phyloP scores from a whole-genome alignment of 2,113 vertebrate genomes.

The Protobothrops flavoviridis region DNA sequence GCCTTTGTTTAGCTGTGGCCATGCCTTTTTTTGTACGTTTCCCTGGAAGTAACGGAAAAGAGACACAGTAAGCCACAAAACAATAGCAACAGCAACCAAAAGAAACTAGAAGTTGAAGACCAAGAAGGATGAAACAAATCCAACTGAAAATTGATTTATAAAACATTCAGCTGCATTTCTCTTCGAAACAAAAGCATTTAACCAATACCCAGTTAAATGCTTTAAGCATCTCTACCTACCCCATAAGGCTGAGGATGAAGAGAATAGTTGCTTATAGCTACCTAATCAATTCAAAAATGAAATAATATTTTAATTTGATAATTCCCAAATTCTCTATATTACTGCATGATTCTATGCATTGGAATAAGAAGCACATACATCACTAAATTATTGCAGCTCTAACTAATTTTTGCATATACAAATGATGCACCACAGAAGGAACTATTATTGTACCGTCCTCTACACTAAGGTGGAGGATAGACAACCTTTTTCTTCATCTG shows the following conservation, averaged over 20 bases:
- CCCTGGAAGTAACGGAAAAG: constrained; percentile 72
- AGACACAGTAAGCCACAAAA: neutral
- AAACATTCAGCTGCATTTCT: neutral
- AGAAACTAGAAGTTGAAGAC: neutral
- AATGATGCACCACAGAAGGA: neutral
- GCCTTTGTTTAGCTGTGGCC: constrained; percentile 99
- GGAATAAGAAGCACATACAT: neutral
- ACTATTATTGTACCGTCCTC: neutral
- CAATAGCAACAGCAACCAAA: neutral
- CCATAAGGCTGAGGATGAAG: neutral
- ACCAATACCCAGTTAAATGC: neutral
- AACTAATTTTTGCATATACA: neutral
- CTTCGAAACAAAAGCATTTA: neutral
- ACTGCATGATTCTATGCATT: neutral
- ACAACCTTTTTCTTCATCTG: neutral
- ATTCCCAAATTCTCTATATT: neutral
- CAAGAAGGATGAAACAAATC: neutral
- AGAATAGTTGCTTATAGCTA: neutral
- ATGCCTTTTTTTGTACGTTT: constrained; percentile 99
- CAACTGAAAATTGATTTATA: neutral
- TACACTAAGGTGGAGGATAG: neutral
- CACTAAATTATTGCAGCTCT: neutral
- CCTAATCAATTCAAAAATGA: neutral
- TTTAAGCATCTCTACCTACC: too few species aligned
- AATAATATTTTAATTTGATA: neutral